phyloP scores from a whole-genome alignment of 2,113 vertebrate species.

The Otolemur garnettii region DNA sequence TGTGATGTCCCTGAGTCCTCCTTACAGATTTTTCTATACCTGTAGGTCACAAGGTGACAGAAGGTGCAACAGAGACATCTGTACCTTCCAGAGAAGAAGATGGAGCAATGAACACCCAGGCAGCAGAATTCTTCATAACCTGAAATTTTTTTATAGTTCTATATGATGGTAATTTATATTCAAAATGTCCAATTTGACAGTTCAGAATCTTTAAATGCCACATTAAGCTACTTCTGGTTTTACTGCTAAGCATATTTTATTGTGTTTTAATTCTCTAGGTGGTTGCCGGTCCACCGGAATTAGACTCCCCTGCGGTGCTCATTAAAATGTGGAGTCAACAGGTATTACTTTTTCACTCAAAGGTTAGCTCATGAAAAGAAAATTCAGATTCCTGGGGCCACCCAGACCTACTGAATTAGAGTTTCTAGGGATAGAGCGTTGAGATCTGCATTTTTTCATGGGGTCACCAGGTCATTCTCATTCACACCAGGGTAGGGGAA shows the following conservation, averaged over 20 bases:
- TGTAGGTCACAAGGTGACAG: too few species aligned
- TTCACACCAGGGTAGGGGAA: not conserved
- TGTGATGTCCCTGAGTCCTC: too few species aligned
- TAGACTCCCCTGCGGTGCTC: constrained; percentile 1
- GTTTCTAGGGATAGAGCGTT: not conserved
- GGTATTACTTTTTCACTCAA: constrained; percentile 38
- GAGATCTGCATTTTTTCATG: constrained; percentile 29
- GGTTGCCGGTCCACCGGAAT: constrained; percentile 18
- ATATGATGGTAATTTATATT: constrained; percentile 43
- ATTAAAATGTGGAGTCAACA: constrained; percentile 58
- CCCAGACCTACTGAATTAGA: not conserved
- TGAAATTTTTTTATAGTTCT: constrained; percentile 43
- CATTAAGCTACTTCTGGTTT: constrained; percentile 31
- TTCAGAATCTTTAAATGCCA: constrained; percentile 42
- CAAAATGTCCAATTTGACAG: not conserved
- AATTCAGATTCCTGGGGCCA: not conserved
- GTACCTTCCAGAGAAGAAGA: too few species aligned
- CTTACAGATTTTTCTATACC: too few species aligned
- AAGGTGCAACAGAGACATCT: too few species aligned
- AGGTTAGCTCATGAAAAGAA: constrained; percentile 51
- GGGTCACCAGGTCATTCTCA: not conserved
- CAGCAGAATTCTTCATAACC: not conserved
- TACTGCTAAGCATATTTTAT: constrained; percentile 34
- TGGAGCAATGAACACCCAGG: too few species aligned
- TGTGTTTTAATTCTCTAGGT: constrained; percentile 19